Conservation (phyloP, 2,888 invertebrate genomes). For the Nesidiocoris tenuis region DNA sequence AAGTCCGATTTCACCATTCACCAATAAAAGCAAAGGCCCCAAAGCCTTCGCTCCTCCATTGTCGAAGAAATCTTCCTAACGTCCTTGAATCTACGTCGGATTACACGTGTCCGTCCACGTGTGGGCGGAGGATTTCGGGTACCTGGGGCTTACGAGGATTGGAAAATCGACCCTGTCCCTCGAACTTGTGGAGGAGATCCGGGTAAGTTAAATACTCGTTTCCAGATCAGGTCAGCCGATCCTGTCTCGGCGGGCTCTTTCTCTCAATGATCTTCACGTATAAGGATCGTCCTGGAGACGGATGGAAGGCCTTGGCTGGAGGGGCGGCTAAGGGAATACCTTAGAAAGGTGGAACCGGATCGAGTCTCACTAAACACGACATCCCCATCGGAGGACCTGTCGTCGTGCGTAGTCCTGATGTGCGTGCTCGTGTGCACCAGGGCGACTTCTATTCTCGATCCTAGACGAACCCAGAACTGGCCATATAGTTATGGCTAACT, state of each 20-base stretch:
- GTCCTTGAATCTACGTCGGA: too few species aligned
- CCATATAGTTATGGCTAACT: slow-evolving; percentile 6
- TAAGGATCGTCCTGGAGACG: slow-evolving; percentile 13
- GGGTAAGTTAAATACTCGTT: slow-evolving; percentile 38
- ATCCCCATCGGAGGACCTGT: not conserved
- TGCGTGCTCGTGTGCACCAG: not conserved
- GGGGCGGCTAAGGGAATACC: slow-evolving; percentile 8
- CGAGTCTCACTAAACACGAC: slow-evolving; percentile 6
- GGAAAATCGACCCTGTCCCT: not conserved
- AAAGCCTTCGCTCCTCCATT: too few species aligned
- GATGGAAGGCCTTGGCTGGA: not conserved
- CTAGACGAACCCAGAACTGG: not conserved
- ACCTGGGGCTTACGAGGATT: not conserved
- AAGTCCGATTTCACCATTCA: too few species aligned
- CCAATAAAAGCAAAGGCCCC: too few species aligned
- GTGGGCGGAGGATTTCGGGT: not conserved
- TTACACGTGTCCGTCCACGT: not conserved
- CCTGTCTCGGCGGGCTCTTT: slow-evolving; percentile 27
- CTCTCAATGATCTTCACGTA: slow-evolving; percentile 30
- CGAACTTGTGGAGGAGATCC: slow-evolving; percentile 11
- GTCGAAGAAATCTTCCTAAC: too few species aligned
- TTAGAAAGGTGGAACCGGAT: slow-evolving; percentile 36
- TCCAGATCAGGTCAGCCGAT: slow-evolving; percentile 35
- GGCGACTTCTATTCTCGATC: not conserved
- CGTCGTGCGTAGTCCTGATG: not conserved